Evolutionary conservation across 2,888 invertebrate species (phyloP), one percentile per base, ranked within the genome.

Genomic region (Phaonia tiefii): DNA sequence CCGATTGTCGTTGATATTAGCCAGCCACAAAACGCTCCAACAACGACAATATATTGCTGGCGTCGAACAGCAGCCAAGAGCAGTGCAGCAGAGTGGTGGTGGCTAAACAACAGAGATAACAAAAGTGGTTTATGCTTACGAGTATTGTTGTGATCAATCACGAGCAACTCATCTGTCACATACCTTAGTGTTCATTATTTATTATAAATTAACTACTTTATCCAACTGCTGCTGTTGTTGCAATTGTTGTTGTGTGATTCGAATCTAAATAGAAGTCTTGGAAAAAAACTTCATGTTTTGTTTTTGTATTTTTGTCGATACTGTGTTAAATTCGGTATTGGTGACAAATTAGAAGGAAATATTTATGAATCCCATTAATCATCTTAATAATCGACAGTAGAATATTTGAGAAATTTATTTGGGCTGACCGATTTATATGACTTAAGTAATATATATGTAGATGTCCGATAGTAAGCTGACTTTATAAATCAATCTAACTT

Each of bases 141-240:
- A n/a, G n/a, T n/a, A 71, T 77, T 75, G 74, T 56, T 81, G 81
- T 83, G 83, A 85, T 85, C 85, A 84, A 85, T 85, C 85, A 85
- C 84, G 78, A 44, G 75, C 83, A 83, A 80, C 82, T 84, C 85
- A 83, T 84, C 85, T 84, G 85, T 85, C 85, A 84, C 73, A 81
- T 82, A 72, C 77, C 83, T 84, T 84, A 82, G 84, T 67, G 81
- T 83, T 84, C 85, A 85, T 85, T 85, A 83, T 82, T 85, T 82
- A 84, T 82, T 75, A 79, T 67, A 75, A 71, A 17, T 77, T 65
- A 13, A 65, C 46, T 63, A 7, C 11, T 70, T 42, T 39, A 15
- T 51, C 11, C 44, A 56, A 51, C 60, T 26, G 25, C 58, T 75
- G 58, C 26, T 56, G 26, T 67, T 17, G 54, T 74, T 56, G 22